Evolutionary conservation across 2,113 vertebrate species (phyloP), one percentile per base, ranked within the genome.

Genomic region (Gobius niger): DNA sequence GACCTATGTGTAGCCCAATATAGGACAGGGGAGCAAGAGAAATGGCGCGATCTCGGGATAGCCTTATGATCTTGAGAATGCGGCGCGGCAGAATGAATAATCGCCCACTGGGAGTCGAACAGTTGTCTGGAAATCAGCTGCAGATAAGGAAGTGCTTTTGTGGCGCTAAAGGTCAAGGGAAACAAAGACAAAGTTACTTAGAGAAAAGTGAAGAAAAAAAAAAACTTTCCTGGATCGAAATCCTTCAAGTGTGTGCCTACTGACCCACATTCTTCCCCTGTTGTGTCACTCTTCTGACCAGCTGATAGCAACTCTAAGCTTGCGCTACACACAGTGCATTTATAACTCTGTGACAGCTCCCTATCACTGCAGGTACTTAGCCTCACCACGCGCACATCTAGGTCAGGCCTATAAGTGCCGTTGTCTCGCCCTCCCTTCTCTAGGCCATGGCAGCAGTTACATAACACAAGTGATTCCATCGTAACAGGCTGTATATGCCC

Each of bases 241-340:
- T 65, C 40, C 47, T 73, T 47, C 49, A 59, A 78, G 68, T 63
- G 68, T 52, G 75, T 85, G 80, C 78, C 83, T 77, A 87, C 88
- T 87, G 85, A 85, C 87, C 84, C 66, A 84, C 82, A 87, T 91
- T 90, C 86, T 86, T 77, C 73, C 75, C 73, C 66, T 77, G 67
- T 81, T 88, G 85, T 86, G 86, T 87, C 89, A 86, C 75, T 50
- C 66, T 13, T 69, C 76, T 76, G 81, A 77, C 77, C 71, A 63
- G 76, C 75, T 81, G 77, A 83, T 78, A 64, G 40, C 62, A 68
- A 7, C 63, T 44, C 9, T 65, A 34, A 50, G 14, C 57, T 49
- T 53, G 16, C 11, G 14, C 7, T 14, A 7, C 5, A 24, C 7
- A 56, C 34, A 13, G 52, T 54, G 24, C 24, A 34, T 7, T 42